Percentiles rank a stretch among this genome's conserved stretches.
Conservation (phyloP, 2,797 vertebrate species). For the Falco concolor region DNA sequence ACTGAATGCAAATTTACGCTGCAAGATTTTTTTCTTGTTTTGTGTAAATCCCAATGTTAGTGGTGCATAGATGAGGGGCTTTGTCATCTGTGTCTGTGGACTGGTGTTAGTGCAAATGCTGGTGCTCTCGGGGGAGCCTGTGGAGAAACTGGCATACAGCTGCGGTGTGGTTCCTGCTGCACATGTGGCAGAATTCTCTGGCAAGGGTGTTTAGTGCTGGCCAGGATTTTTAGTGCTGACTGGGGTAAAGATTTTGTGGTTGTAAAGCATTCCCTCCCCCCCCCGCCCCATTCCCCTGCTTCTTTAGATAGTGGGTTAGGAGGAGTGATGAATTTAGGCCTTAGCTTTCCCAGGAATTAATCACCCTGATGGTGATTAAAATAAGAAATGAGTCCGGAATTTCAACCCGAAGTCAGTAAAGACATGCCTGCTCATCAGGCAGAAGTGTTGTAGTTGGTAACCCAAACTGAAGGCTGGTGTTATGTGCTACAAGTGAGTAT, state of each 20-base stretch:
- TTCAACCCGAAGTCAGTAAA: not conserved
- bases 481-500: not conserved
- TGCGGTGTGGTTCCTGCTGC: not conserved
- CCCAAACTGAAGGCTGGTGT: not conserved
- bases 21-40: not conserved
- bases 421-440: not conserved
- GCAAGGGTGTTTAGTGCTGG: not conserved
- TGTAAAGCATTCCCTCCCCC: not conserved
- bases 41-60: not conserved
- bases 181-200: not conserved
- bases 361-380: not conserved
- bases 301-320: accelerated
- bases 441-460: not conserved
- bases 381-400: not conserved
- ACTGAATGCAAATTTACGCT: not conserved
- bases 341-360: not conserved
- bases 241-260: not conserved
- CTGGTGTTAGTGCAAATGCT: not conserved
- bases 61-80: not conserved
- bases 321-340: not conserved
- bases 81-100: not conserved
- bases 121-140: not conserved
- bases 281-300: not conserved
- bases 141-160: not conserved
- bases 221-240: not conserved